A percentile compares a stretch with the other conserved stretches of the same genome.
Evolutionary conservation across 1,140 invertebrate genomes (phyloP).

Genomic region (Branchinecta lynchi): DNA sequence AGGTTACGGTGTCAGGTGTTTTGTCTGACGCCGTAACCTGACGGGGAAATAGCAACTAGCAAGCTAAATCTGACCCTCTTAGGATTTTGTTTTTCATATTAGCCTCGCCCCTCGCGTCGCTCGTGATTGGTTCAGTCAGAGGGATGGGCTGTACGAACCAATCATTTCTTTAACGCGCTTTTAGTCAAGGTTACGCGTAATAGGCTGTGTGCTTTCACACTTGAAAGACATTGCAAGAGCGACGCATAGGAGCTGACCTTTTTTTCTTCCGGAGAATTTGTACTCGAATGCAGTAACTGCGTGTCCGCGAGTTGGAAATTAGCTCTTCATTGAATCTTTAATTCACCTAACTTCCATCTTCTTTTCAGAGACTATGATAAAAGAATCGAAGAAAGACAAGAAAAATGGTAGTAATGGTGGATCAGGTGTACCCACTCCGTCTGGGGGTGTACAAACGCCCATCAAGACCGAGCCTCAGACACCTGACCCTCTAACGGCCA

Average conservation of each 20-base stretch:
- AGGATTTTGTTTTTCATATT: too few species aligned
- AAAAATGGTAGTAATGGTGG: slow-evolving; percentile 7
- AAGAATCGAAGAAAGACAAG: not conserved
- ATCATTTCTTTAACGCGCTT: too few species aligned
- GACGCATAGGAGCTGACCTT: not conserved
- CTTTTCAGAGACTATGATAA: not conserved
- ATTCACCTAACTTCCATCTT: not conserved
- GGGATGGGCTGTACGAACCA: too few species aligned
- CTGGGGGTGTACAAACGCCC: not conserved
- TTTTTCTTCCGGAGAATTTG: not conserved
- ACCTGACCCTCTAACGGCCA: not conserved
- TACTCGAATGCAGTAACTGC: not conserved
- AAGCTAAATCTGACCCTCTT: too few species aligned
- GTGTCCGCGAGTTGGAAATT: not conserved
- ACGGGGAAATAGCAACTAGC: too few species aligned
- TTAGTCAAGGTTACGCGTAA: too few species aligned
- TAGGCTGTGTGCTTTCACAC: not conserved
- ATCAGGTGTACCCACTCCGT: not conserved
- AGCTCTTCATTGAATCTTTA: not conserved
- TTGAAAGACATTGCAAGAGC: not conserved
- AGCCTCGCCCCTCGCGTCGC: too few species aligned
- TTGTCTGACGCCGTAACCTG: too few species aligned
- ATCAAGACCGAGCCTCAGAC: not conserved
- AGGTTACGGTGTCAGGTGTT: too few species aligned
- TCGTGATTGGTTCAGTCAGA: too few species aligned